Evolutionary conservation across 2,797 vertebrate genomes (phyloP).

Genomic region (Argya squamiceps): DNA sequence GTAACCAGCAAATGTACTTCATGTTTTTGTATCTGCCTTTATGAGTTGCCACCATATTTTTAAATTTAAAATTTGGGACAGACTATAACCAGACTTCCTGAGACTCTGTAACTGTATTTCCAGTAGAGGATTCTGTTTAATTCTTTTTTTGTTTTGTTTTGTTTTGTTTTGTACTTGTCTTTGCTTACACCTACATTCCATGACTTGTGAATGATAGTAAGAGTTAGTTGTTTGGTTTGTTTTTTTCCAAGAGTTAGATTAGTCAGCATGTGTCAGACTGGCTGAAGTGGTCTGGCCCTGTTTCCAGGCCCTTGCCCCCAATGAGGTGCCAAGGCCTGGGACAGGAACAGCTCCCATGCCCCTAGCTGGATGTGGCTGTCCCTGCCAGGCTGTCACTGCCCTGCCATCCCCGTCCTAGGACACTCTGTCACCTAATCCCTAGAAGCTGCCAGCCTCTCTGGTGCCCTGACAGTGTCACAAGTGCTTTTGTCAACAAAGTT

Average conservation of each 20-base stretch:
- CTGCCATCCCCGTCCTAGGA: neutral
- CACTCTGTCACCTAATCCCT: rapidly evolving
- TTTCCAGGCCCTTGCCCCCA: too few relatives aligned
- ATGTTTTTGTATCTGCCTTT: neutral
- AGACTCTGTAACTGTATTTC: neutral
- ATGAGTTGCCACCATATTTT: neutral
- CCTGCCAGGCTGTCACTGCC: too few relatives aligned
- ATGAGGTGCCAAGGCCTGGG: rapidly evolving
- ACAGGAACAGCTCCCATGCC: rapidly evolving
- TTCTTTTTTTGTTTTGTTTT: neutral
- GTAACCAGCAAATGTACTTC: neutral
- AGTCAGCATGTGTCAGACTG: neutral
- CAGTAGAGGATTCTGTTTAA: neutral
- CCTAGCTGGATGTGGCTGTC: neutral
- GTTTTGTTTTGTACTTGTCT: too few relatives aligned
- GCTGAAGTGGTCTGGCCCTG: neutral
- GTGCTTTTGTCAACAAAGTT: neutral
- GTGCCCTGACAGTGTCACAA: neutral
- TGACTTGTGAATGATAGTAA: neutral
- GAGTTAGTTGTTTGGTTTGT: neutral
- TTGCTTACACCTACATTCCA: neutral
- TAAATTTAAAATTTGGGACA: neutral
- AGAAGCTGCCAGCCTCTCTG: neutral
- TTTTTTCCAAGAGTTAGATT: neutral
- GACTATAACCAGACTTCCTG: neutral